Evolutionary conservation across 2,888 invertebrate genomes (phyloP), one percentile per base, ranked within the genome.

Genomic region (Trissolcus japonicus): DNA sequence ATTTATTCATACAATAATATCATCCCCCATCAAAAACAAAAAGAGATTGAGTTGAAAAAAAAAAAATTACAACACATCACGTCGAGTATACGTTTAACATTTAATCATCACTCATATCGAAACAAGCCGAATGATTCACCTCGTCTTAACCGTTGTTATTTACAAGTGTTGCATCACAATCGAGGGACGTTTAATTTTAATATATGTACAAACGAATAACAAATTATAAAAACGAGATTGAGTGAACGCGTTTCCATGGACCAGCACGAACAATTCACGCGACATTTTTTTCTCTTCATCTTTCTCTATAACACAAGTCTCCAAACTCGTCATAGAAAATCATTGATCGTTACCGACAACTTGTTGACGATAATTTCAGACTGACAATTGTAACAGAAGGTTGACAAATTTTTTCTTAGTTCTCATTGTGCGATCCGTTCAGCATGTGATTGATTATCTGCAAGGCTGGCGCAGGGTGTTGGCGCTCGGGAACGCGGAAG

Each of bases 401-500:
- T 35, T 11, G 4, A 35, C 35, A 25, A 25, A 3, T 4, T 6
- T 35, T 0, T 50, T 4, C 19, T 29, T 75, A 75, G 25, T 69
- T 57, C 13, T 75, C 75, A 4, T 25, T 56, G 14, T 71, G 50
- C 6, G 76, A 71, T 17, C 55, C 66, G 7, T 71, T 53, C 6
- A 76, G 17, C 13, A 46, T 14, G 4, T 56, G 61, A 43, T 68
- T 69, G 16, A 66, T 54, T 4, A 59, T 29, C 4, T 13, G 14
- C 40, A 76, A 41, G 6, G 74, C 53, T n/a, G 57, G 60, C 0
- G 59, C 67, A 0, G 75, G 69, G 35, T 75, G 65, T 16, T 75
- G 78, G 4, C 78, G 71, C 25, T 75, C 75, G 0, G 78, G 78
- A 40, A 75, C 71, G 21, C 78, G 78, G 43, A 78, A 78, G 17